phyloP scores from a whole-genome alignment of 2,888 invertebrate species.

The Aphodius sticticus region DNA sequence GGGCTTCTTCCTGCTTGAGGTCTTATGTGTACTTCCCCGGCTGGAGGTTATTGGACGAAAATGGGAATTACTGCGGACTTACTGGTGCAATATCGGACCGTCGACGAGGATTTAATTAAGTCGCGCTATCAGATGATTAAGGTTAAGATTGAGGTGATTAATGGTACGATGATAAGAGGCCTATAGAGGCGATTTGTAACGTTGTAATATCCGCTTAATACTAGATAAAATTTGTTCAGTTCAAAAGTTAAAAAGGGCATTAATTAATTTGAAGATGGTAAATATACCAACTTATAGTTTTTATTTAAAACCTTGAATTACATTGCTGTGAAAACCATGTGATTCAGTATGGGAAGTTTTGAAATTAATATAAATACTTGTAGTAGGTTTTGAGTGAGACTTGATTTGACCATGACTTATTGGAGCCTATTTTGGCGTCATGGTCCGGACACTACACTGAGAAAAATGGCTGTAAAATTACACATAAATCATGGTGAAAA shows the following conservation, averaged over 20 bases:
- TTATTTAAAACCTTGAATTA: too few relatives aligned
- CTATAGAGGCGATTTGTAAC: background rate
- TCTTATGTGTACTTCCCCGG: background rate
- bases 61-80: conserved; percentile 4
- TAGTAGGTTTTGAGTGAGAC: too few relatives aligned
- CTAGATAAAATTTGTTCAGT: background rate
- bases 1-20: background rate
- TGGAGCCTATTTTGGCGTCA: too few relatives aligned
- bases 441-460: too few relatives aligned
- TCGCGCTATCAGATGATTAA: background rate
- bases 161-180: background rate
- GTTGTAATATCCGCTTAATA: background rate
- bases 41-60: background rate
- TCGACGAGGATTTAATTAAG: background rate
- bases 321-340: too few relatives aligned
- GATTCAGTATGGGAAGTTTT: too few relatives aligned
- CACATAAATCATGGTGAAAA: too few relatives aligned
- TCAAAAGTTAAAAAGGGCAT: background rate
- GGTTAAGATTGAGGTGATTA: background rate
- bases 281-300: too few relatives aligned
- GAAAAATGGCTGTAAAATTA: too few relatives aligned
- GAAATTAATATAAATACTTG: too few relatives aligned
- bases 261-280: background rate
- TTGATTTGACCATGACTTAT: too few relatives aligned
- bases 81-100: background rate